These are phyloP conservation scores for Pristionchus maxplancki DNA, from an alignment of 2,888 invertebrate genomes.

Conservation along the genomic window DNA sequence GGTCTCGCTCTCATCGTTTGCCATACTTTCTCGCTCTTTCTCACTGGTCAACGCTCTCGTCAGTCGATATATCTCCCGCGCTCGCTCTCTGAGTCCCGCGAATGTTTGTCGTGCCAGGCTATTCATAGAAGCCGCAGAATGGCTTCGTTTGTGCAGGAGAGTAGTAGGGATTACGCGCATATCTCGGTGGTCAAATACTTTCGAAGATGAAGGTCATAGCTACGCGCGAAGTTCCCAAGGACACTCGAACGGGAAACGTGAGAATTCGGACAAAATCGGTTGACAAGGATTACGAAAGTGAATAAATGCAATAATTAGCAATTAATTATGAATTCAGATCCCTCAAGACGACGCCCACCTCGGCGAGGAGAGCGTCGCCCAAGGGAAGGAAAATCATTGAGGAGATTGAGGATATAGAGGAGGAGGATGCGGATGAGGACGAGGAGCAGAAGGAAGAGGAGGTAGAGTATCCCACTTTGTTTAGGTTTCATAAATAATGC, in stretches of 20 bases:
- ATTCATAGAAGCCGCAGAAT: background rate
- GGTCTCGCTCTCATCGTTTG: background rate
- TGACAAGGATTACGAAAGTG: background rate
- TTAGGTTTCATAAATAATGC: background rate
- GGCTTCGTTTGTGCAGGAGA: background rate
- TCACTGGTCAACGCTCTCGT: too few species aligned
- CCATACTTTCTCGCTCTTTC: background rate
- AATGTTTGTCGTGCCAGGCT: background rate
- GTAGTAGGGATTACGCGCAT: background rate
- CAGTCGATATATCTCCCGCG: background rate
- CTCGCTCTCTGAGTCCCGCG: background rate
- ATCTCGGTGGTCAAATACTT: background rate
- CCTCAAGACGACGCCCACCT: background rate
- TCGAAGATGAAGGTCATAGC: background rate
- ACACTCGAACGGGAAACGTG: background rate
- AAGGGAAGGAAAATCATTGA: conserved; percentile 41
- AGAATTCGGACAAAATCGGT: too few species aligned
- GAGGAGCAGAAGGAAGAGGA: conserved; percentile 25
- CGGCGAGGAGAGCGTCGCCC: background rate
- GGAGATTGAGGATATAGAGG: conserved; percentile 49
- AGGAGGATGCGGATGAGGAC: conserved; percentile 33
- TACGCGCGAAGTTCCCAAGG: background rate
- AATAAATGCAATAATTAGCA: background rate
- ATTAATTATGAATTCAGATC: too few species aligned
- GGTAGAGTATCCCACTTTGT: too few species aligned